Base-by-base conservation (phyloP, 2,888 invertebrate species). In the Drosophila ezoana region DNA sequence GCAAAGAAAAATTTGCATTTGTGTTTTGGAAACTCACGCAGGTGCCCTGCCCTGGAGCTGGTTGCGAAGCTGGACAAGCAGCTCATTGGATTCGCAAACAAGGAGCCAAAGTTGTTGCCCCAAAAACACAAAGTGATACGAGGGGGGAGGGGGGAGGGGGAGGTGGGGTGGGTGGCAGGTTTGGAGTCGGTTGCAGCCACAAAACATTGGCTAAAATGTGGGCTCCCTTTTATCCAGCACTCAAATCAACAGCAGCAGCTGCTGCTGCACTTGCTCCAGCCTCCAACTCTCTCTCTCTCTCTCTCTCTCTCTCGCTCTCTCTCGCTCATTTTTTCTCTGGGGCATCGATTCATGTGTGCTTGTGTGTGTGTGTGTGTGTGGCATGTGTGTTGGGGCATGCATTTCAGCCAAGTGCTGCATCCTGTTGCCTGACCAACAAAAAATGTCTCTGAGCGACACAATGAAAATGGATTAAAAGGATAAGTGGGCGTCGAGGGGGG, bases 401-500 rank as follows among this genome's bases (percentile, higher is more conserved):
- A 54, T 43, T 65, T 35, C 13, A 33, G 45, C 45, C 37, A 45
- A 40, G 38, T 44, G 45, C 53, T 53, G 61, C 40, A 11, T 38
- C 35, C 53, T 54, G 47, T 54, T 48, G 53, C 18, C 65, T 43
- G 40, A 14, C 49, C 67, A 57, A 58, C 44, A 41, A 41, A 18
- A 41, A n/a, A 49, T 58, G 43, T 66, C 40, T 37, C 57, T 32
- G 38, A 56, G 44, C 44, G 57, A 59, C 74, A 68, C 78, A 78
- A 77, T 78, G 78, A 69, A 78, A 76, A 76, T 76, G 76, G 74
- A 78, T 76, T 76, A 77, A 76, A 76, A 32, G 73, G 68, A 77
- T 76, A 78, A 73, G 73, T 72, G 68, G 60, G 51, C 63, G 72
- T 56, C 18, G 18, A 44, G 18, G 10, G n/a, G 16, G 59, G 58